phyloP scores from a whole-genome alignment of 1,140 invertebrate genomes.

The Drosophila parabipectinata region DNA sequence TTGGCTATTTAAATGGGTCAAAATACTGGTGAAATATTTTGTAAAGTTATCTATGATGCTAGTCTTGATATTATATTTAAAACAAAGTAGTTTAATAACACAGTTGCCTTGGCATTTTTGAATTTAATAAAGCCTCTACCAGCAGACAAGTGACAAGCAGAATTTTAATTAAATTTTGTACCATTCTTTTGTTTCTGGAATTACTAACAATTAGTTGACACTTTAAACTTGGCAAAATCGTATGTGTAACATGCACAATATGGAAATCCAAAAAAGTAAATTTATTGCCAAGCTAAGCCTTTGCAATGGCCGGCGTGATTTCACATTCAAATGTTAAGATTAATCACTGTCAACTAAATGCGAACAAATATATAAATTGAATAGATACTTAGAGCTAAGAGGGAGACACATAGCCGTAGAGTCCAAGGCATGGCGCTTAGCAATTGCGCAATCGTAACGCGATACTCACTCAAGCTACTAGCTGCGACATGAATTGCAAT shows the following conservation, averaged over 20 bases:
- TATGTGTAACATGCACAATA: conserved; percentile 32
- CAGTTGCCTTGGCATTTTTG: conserved; percentile 26
- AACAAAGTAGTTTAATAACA: not conserved
- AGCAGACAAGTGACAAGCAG: conserved; percentile 2
- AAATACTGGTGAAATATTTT: not conserved
- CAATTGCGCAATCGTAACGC: conserved; percentile 62
- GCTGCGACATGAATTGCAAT: conserved; percentile 68
- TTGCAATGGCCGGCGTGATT: conserved; percentile 47
- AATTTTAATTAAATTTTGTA: no score
- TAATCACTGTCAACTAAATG: conserved; percentile 77
- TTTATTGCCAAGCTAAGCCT: conserved; percentile 40
- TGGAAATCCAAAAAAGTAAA: conserved; percentile 39
- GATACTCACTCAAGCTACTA: conserved; percentile 65
- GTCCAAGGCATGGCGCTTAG: conserved; percentile 68
- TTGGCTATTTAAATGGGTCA: conserved; percentile 23
- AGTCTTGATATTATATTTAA: not conserved
- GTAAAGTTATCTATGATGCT: not conserved
- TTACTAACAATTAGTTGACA: not conserved
- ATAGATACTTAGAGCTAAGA: conserved; percentile 65
- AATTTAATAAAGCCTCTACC: conserved; percentile 1
- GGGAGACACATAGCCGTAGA: conserved; percentile 14
- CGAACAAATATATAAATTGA: conserved; percentile 55
- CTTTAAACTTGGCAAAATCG: not conserved
- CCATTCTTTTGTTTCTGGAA: no score
- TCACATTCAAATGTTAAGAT: conserved; percentile 71